A percentile compares a stretch with the other conserved stretches of the same genome.
Evolutionary conservation across 2,888 invertebrate genomes (phyloP).

Genomic region (Pristionchus maxplancki): DNA sequence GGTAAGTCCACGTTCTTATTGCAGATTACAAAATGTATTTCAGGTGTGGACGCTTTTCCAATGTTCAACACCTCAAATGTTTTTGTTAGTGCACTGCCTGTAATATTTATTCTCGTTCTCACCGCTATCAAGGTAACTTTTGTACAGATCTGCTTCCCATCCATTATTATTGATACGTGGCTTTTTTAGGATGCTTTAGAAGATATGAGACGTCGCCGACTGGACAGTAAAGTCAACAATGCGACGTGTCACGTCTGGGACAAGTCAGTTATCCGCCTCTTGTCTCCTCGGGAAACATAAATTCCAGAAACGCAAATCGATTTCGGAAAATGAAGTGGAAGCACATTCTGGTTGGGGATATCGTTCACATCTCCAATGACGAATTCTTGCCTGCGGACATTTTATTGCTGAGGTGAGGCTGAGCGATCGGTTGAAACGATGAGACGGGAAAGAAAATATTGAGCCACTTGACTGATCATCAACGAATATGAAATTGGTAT

Average conservation of each 20-base stretch:
- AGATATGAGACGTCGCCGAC: conserved; percentile 83
- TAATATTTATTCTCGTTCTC: conserved; percentile 37
- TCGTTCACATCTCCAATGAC: conserved; percentile 94
- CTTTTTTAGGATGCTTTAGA: conserved; percentile 39
- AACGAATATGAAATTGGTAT: neutral
- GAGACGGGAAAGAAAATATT: too few species aligned
- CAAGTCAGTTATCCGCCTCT: neutral
- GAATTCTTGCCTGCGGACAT: conserved; percentile 96
- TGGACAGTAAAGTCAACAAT: conserved; percentile 94
- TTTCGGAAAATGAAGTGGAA: conserved; percentile 88
- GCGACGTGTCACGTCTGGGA: conserved; percentile 87
- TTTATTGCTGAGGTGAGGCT: conserved; percentile 86
- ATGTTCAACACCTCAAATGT: neutral
- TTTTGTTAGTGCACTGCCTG: neutral
- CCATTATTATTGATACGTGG: neutral
- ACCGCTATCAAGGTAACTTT: conserved; percentile 34
- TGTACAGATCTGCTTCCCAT: too few species aligned
- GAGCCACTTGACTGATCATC: too few species aligned
- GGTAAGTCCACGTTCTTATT: conserved; percentile 78
- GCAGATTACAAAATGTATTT: neutral
- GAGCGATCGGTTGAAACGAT: too few species aligned
- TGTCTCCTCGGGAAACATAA: neutral
- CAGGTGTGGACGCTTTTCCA: conserved; percentile 30
- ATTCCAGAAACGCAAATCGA: conserved; percentile 41
- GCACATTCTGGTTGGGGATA: conserved; percentile 91